phyloP scores from a whole-genome alignment of 2,797 vertebrate genomes.

The Dromococcyx pavoninus region DNA sequence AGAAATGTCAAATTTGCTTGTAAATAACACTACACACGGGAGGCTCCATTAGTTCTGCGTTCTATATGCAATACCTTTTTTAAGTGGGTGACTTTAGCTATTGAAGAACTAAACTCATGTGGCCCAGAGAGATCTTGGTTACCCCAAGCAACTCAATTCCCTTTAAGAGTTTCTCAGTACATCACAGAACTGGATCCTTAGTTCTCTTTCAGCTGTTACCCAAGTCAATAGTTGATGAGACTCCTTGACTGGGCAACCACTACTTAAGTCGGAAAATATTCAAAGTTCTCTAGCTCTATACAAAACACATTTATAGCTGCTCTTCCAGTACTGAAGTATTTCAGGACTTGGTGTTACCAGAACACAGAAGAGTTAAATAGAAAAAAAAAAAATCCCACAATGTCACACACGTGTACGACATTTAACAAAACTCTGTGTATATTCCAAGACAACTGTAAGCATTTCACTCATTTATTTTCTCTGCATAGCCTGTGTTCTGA shows the following conservation, averaged over 20 bases:
- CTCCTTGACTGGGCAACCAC: not conserved
- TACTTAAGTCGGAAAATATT: not conserved
- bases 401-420: accelerated
- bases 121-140: not conserved
- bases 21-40: slow-evolving; percentile 10
- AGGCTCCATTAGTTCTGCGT: not conserved
- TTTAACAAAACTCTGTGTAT: not conserved
- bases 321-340: not conserved
- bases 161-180: not conserved
- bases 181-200: not conserved
- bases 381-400: not conserved
- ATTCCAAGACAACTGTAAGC: not conserved
- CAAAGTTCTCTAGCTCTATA: not conserved
- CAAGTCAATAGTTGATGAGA: not conserved
- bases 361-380: not conserved
- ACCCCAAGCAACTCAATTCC: not conserved
- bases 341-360: not conserved
- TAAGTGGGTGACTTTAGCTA: not conserved
- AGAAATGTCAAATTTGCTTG: slow-evolving; percentile 30
- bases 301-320: not conserved
- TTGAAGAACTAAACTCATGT: not conserved
- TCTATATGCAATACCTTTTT: not conserved
- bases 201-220: not conserved
- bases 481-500: not conserved
- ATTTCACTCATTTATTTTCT: not conserved